These are phyloP conservation scores for Etheostoma nigrum DNA, from an alignment of 2,797 vertebrate genomes.

Conservation along the genomic window DNA sequence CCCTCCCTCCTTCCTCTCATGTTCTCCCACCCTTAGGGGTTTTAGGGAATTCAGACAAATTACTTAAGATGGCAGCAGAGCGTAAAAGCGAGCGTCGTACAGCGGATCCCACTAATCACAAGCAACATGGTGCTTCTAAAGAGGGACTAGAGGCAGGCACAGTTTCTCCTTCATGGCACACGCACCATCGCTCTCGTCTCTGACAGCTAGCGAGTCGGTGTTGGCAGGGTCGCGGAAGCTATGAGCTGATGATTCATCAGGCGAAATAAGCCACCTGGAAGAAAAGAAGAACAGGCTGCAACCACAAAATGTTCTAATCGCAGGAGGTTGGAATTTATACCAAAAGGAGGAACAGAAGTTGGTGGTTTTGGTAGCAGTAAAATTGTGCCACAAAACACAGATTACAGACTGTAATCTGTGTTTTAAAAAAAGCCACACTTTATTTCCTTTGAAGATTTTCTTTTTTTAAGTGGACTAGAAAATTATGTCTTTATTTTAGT, in stretches of 20 bases:
- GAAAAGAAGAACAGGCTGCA: background rate
- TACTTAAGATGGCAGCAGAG: slow-evolving; percentile 73
- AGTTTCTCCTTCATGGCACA: slow-evolving; percentile 62
- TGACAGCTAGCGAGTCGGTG: slow-evolving; percentile 73
- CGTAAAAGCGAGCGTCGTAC: slow-evolving; percentile 58
- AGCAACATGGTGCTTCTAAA: slow-evolving; percentile 46
- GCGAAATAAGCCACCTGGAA: slow-evolving; percentile 66
- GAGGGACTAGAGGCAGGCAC: slow-evolving; percentile 13
- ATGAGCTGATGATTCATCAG: slow-evolving; percentile 50
- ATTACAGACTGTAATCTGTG: background rate
- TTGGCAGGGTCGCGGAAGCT: slow-evolving; percentile 67
- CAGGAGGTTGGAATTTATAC: slow-evolving; percentile 13
- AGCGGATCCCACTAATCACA: slow-evolving; percentile 74
- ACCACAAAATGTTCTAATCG: background rate
- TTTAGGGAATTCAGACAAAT: slow-evolving; percentile 77
- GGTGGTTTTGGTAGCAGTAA: background rate
- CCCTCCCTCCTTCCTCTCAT: slow-evolving; percentile 30
- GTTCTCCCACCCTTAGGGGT: slow-evolving; percentile 65
- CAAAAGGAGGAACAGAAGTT: slow-evolving; percentile 14
- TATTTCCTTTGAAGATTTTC: background rate
- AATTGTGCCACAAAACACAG: slow-evolving; percentile 1
- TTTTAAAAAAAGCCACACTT: background rate
- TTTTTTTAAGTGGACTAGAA: background rate
- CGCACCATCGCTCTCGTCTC: slow-evolving; percentile 52
- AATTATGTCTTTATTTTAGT: background rate